Conservation (phyloP, 1,140 invertebrate species). For the Meloidogyne exigua region DNA sequence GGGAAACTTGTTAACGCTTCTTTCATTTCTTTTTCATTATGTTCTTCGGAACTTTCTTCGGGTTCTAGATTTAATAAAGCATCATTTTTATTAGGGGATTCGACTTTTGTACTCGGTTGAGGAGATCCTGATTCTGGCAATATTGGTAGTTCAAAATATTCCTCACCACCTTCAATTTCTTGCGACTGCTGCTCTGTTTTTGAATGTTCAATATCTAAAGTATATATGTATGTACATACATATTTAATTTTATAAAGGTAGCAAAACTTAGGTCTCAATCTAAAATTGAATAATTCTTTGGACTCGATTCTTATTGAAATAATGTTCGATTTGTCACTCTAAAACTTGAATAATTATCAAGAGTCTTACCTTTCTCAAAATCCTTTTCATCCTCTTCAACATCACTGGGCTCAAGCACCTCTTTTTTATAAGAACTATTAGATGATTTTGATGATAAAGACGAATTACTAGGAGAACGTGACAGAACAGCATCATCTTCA, state of each 20-base stretch:
- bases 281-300: no score
- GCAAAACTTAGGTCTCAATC: no score
- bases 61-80: not conserved
- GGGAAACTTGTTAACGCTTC: not conserved
- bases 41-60: not conserved
- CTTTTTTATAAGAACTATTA: not conserved
- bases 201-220: not conserved
- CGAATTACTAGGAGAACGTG: not conserved
- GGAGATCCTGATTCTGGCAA: not conserved
- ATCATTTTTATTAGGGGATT: not conserved
- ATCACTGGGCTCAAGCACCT: not conserved
- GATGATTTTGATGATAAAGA: not conserved
- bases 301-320: no score
- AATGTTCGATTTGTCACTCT: not conserved
- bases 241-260: no score
- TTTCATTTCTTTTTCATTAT: not conserved
- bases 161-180: not conserved
- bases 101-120: not conserved
- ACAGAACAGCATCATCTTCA: not conserved
- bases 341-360: no score
- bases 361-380: not conserved
- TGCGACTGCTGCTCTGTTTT: not conserved
- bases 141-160: not conserved
- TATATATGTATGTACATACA: no score
- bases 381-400: not conserved